These are phyloP conservation scores for Helicoverpa zea DNA, from an alignment of 1,140 invertebrate genomes.

Conservation along the genomic window DNA sequence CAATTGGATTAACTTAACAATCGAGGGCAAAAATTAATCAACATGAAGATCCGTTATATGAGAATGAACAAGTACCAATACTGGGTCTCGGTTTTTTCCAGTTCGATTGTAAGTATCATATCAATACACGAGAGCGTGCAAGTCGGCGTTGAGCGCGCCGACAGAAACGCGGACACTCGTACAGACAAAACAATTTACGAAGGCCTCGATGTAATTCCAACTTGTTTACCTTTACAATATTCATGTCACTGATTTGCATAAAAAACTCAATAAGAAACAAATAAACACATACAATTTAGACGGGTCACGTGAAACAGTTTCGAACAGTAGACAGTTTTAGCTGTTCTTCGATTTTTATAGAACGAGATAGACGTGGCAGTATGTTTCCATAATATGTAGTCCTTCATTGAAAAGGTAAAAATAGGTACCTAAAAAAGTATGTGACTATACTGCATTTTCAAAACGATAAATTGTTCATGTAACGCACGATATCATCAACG, in stretches of 20 bases:
- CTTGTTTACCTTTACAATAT: constrained; percentile 44
- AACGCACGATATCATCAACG: not conserved
- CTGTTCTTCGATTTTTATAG: no score
- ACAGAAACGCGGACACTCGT: constrained; percentile 17
- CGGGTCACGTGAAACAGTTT: not conserved
- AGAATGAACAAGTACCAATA: constrained; percentile 59
- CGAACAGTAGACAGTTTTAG: not conserved
- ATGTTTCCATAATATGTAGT: no score
- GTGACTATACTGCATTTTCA: no score
- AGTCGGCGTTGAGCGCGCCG: not conserved
- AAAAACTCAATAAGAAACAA: constrained; percentile 25
- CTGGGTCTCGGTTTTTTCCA: constrained; percentile 65
- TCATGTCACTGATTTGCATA: constrained; percentile 21
- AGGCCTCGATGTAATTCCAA: constrained; percentile 27
- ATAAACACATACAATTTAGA: not conserved
- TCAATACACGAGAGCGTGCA: constrained; percentile 3
- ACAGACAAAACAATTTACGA: constrained; percentile 35
- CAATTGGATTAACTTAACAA: constrained; percentile 60
- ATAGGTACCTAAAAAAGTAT: not conserved
- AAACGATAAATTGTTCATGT: no score
- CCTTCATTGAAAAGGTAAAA: not conserved
- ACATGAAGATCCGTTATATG: constrained; percentile 64
- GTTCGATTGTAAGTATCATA: constrained; percentile 26
- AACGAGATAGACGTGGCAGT: no score
- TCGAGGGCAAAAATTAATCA: constrained; percentile 67